phyloP scores from a whole-genome alignment of 2,113 vertebrate genomes.

The Zosterops hypoxanthus region DNA sequence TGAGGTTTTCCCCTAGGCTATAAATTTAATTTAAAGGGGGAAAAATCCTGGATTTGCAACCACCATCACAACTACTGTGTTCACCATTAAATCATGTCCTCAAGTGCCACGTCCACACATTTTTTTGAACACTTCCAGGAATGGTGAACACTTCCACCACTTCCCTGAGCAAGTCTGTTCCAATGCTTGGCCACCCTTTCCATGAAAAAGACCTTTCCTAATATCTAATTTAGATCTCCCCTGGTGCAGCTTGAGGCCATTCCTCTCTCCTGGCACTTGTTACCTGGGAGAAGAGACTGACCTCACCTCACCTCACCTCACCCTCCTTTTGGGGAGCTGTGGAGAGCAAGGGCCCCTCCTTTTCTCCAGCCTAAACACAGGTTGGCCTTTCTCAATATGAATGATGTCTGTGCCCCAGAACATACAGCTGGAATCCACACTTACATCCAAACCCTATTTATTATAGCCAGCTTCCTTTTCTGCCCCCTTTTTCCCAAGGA shows the following conservation, averaged over 20 bases:
- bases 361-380: not conserved
- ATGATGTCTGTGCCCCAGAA: accelerated
- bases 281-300: not conserved
- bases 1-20: not conserved
- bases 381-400: not conserved
- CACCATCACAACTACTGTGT: not conserved
- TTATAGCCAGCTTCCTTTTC: not conserved
- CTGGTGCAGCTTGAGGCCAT: not conserved
- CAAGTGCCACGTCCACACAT: not conserved
- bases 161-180: not conserved
- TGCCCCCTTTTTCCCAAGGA: not conserved
- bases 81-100: not conserved
- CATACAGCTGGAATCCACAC: not conserved
- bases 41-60: not conserved
- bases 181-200: not conserved
- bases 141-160: not conserved
- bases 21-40: not conserved
- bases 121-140: not conserved
- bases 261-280: not conserved
- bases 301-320: too few relatives aligned
- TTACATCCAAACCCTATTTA: not conserved
- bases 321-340: not conserved
- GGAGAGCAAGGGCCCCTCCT: not conserved
- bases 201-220: not conserved
- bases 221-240: not conserved